Base-by-base conservation (phyloP, 2,113 vertebrate genomes). In the Sceloporus tristichus region DNA sequence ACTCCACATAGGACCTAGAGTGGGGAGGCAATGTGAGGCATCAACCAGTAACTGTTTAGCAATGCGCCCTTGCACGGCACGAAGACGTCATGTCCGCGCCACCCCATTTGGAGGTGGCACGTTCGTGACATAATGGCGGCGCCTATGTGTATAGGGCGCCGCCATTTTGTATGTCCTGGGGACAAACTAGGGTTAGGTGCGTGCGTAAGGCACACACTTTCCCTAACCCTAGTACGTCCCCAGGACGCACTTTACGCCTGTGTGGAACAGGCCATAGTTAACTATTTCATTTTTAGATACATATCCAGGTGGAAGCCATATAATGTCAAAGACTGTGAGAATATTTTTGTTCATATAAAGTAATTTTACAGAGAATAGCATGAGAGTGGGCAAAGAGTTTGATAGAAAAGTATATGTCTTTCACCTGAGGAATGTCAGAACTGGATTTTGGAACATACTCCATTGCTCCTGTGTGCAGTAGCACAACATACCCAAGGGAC, bases 321-420 rank as follows among this genome's bases (percentile, higher is more conserved):
- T 40, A 25, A 88, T 42, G 85, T 87, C 84, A 38, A 92, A 59
- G 70, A 25, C 29, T 53, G n/a, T 75, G 78, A 4, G 71, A 90
- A 70, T 89, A 85, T 73, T 25, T 34, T 21, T 14, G n/a, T 85
- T 66, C 85, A 78, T 90, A 66, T 79, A 68, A 80, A 5, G 34
- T 81, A 13, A 91, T 9, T 86, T 19, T 87, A 38, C 9, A 40
- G 70, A 56, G 48, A 19, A 79, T 5, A 70, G 14, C 81, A 87
- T 92, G 85, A 83, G 87, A 73, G 16, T 78, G 86, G 79, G 42
- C 85, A 93, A 90, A 83, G 65, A 65, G 53, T 59, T 88, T 29
- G 89, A 91, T 91, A 8, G n/a, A 54, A 19, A 11, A 68, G 70
- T 89, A 42, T 34, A 34, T 88, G 87, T 62, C 65, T 11, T 82